These are phyloP conservation scores for Clarias magur DNA, from an alignment of 2,113 vertebrate genomes.

Conservation along the genomic window DNA sequence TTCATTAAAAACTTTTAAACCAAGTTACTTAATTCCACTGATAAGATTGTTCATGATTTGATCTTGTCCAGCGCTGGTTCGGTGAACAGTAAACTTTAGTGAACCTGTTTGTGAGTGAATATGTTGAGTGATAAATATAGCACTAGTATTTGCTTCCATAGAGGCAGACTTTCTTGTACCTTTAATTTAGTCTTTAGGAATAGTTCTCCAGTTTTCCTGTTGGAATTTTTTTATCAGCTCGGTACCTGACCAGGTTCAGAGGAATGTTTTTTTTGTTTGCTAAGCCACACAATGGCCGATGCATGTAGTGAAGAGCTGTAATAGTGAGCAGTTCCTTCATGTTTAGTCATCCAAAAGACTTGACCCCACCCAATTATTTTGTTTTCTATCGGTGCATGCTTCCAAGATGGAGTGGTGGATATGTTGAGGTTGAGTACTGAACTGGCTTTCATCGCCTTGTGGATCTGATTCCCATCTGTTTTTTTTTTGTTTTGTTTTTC, in stretches of 20 bases:
- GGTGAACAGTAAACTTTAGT: not conserved
- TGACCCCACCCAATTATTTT: not conserved
- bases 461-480: not conserved
- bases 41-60: not conserved
- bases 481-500: not conserved
- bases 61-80: not conserved
- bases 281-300: too few species aligned
- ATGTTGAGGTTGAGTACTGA: not conserved
- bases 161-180: too few species aligned
- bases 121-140: not conserved
- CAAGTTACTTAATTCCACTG: not conserved
- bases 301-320: not conserved
- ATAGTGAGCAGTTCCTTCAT: not conserved
- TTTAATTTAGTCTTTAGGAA: too few species aligned
- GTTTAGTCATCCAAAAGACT: conserved; percentile 5
- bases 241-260: too few species aligned
- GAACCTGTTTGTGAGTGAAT: not conserved
- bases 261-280: too few species aligned
- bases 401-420: not conserved
- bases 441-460: not conserved
- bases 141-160: too few species aligned
- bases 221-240: too few species aligned
- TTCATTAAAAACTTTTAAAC: not conserved
- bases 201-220: too few species aligned
- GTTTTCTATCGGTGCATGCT: not conserved